phyloP scores from a whole-genome alignment of 2,888 invertebrate genomes.

The Watsonalla binaria region DNA sequence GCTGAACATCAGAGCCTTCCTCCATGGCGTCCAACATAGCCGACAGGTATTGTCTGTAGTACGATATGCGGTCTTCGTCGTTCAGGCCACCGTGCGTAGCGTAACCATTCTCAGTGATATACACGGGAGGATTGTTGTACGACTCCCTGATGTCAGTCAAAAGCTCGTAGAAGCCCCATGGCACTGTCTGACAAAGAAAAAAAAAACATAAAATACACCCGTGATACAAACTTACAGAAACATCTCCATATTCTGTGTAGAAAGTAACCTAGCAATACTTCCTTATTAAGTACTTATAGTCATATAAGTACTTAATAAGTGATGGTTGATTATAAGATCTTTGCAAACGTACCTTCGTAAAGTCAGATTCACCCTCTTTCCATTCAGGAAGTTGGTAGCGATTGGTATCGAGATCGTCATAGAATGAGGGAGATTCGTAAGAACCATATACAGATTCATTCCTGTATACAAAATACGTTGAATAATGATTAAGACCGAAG shows the following conservation, averaged over 20 bases:
- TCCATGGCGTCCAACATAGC: slow-evolving; percentile 60
- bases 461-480: slow-evolving; percentile 59
- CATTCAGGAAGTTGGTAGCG: slow-evolving; percentile 17
- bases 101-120: slow-evolving; percentile 78
- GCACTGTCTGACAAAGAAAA: slow-evolving; percentile 45
- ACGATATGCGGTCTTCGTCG: slow-evolving; percentile 58
- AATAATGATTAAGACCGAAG: slow-evolving; percentile 85
- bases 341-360: slow-evolving; percentile 12
- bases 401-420: slow-evolving; percentile 28
- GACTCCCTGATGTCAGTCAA: slow-evolving; percentile 63
- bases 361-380: slow-evolving; percentile 15
- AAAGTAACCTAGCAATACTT: no score
- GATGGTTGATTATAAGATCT: no score
- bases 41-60: slow-evolving; percentile 48
- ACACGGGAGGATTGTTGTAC: slow-evolving; percentile 72
- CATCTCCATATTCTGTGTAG: neutral
- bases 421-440: slow-evolving; percentile 26
- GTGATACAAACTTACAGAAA: no score
- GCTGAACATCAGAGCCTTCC: slow-evolving; percentile 57
- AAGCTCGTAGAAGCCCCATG: slow-evolving; percentile 76
- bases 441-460: slow-evolving; percentile 28
- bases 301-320: no score
- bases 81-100: slow-evolving; percentile 33
- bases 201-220: neutral
- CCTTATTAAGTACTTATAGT: no score